Evolutionary conservation across 2,113 vertebrate genomes (phyloP), one percentile per base, ranked within the genome.

Genomic region (Aleadryas rufinucha): DNA sequence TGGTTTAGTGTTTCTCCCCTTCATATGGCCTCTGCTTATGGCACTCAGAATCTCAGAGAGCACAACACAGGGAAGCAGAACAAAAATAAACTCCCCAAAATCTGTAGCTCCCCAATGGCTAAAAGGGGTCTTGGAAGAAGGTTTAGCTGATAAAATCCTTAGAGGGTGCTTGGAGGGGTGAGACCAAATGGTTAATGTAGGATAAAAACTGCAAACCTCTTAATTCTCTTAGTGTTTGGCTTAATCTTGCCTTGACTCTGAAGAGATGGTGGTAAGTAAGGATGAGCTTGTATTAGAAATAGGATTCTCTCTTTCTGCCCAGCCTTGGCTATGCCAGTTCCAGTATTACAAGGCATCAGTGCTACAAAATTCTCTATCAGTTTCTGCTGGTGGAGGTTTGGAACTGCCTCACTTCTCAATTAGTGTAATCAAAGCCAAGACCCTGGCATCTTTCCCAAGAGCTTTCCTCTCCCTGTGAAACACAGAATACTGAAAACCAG

Each of bases 241-340:
- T 97, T 97, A 97, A 96, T 95, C 96, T 97, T 95, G 85, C 89
- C 79, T 96, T 95, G 96, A 95, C 97, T 95, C 91, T 93, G 93
- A 85, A 87, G 89, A 78, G 82, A 96, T 75, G 92, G 84, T 86
- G 64, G 84, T 94, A 95, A 97, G 93, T 84, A 95, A 97, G 96
- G 97, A 97, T 97, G 96, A 97, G 96, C 97, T 96, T 89, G 82
- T 92, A 79, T 96, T 90, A 95, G 94, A 97, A 97, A 96, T 24
- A 91, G 90, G 91, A 92, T 97, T 93, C 96, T 86, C 52, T 94
- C 68, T 84, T 89, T 91, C 69, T 64, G 39, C 19, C 66, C 80
- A 83, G 70, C 47, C 72, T 49, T 41, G 65, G 49, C 69, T 47
- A 5, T 90, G 81, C 57, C 88, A 68, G 66, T 92, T 84, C 49